A percentile compares a stretch with the other conserved stretches of the same genome.
phyloP scores from a whole-genome alignment of 35 echinoderm and acorn worm genomes.

The Diadema setosum region DNA sequence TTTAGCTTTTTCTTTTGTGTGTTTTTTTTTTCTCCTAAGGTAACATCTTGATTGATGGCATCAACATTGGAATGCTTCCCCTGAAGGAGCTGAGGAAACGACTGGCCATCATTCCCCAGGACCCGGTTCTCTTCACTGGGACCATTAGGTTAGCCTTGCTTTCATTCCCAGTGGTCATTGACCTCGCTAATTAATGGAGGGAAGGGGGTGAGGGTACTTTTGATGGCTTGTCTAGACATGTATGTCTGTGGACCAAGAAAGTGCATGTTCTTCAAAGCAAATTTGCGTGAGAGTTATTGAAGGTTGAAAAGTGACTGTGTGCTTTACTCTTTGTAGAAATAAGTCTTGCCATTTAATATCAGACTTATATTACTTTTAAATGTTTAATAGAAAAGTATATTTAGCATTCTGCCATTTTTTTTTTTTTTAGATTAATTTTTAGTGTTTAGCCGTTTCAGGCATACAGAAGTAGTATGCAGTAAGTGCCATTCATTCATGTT shows the following conservation, averaged over 20 bases:
- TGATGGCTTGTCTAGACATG: background rate
- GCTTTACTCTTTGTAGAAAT: too few species aligned
- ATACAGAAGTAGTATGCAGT: too few species aligned
- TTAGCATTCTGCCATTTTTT: too few species aligned
- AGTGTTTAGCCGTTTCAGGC: too few species aligned
- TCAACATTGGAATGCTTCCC: constrained; percentile 77
- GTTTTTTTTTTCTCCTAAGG: constrained; percentile 35
- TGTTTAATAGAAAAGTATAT: too few species aligned
- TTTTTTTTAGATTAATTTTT: too few species aligned
- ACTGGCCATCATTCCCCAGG: constrained; percentile 94
- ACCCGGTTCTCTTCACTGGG: constrained; percentile 89
- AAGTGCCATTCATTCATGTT: too few species aligned
- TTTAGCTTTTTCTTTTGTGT: background rate
- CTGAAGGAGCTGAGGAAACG: constrained; percentile 56
- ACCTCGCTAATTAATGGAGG: background rate
- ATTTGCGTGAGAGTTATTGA: too few species aligned
- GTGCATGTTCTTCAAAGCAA: background rate
- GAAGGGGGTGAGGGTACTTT: background rate
- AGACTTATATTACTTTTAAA: too few species aligned
- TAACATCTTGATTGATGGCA: constrained; percentile 70
- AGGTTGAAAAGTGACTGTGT: too few species aligned
- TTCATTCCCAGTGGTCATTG: background rate
- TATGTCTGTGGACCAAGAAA: background rate
- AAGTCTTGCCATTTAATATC: too few species aligned
- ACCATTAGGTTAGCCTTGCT: constrained; percentile 51